Base-by-base conservation (phyloP, 2,113 vertebrate genomes). In the Mixornis gularis region DNA sequence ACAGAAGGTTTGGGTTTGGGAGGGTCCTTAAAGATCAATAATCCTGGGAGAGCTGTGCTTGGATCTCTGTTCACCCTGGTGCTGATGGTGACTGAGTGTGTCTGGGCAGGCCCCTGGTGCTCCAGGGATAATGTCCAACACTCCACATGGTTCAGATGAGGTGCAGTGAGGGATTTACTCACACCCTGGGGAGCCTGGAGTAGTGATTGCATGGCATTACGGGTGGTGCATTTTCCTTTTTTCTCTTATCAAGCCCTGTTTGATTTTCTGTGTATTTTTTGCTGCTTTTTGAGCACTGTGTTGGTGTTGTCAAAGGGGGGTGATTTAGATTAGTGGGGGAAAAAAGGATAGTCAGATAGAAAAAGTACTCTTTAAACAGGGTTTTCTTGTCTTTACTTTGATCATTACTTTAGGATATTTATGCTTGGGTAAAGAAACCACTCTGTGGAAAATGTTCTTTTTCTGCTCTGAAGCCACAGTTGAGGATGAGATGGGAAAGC, bases 201-300 rank as follows among this genome's bases (percentile, higher is more conserved):
- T 9, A 34, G 32, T 27, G 4, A 63, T 43, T 71, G 4, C 0
- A 0, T 27, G 44, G 29, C 4, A 1, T 62, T 51, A 34, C 25
- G 27, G 27, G 46, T 71, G 44, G 5, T 38, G 27, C 12, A 2
- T 29, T 71, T 73, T 41, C 32, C 46, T 51, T 34, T 32, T 66
- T 55, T 34, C 34, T 36, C 24, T 29, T 27, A 14, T 34, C 48
- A 74, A 71, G 13, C 32, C 43, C 22, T 27, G 0, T 30, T 70
- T 86, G 40, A 20, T 40, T 53, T 59, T 22, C 34, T 53, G 17
- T 66, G 52, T 34, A 10, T 64, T 59, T 83, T 40, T 41, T 74
- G 7, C 59, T 60, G 26, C 44, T 72, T 40, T 76, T 32, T 38
- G 14, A 43, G 17, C 46, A 17, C 24, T 6, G 1, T 68, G 66